A percentile compares a stretch with the other conserved stretches of the same genome.
Conservation (phyloP, 2,797 vertebrate genomes). For the Pteronotus mesoamericanus region DNA sequence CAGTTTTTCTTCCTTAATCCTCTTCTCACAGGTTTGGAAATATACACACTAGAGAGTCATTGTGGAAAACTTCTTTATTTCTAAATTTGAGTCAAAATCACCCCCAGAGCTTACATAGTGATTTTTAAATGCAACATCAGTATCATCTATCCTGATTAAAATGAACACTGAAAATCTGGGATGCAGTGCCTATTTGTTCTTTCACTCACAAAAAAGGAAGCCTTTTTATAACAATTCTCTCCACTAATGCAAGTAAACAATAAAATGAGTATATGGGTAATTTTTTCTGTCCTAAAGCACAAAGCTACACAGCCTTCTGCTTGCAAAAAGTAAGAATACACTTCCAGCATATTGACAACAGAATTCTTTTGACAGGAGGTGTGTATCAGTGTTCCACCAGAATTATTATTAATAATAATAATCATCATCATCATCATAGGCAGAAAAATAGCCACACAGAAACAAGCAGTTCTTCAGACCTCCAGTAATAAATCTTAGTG, state of each 20-base stretch:
- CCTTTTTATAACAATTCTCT: neutral
- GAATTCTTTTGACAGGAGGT: neutral
- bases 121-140: neutral
- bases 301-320: neutral
- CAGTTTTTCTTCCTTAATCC: neutral
- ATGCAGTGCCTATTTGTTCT: neutral
- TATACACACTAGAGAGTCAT: neutral
- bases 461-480: slow-evolving; percentile 4
- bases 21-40: neutral
- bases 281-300: neutral
- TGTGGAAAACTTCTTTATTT: neutral
- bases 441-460: slow-evolving; percentile 40
- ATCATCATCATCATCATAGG: neutral
- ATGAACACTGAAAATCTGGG: neutral
- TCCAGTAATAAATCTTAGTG: neutral
- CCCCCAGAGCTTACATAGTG: neutral
- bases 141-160: neutral
- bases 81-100: neutral
- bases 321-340: neutral
- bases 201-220: neutral
- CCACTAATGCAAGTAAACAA: neutral
- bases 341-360: neutral
- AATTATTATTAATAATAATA: neutral
- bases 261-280: neutral
- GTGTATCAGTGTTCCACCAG: neutral